Conservation (phyloP, 2,888 invertebrate genomes). For the Stomorhina lunata region DNA sequence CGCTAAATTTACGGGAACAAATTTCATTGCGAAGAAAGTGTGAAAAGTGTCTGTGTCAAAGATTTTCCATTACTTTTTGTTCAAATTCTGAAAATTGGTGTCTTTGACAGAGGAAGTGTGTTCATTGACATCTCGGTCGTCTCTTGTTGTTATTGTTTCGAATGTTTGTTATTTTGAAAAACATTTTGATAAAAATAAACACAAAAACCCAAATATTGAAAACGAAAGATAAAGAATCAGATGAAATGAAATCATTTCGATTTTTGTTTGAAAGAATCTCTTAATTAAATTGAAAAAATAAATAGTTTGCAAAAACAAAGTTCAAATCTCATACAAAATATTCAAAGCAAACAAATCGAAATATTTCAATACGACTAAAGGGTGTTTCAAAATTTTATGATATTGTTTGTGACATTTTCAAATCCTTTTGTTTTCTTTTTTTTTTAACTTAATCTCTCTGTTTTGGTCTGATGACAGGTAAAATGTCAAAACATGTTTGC, state of each 20-base stretch:
- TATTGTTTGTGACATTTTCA: not conserved
- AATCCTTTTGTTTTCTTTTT: conserved; percentile 7
- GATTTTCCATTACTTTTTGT: not conserved
- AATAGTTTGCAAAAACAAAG: conserved; percentile 2
- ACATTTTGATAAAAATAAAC: conserved; percentile 30
- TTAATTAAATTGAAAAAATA: conserved; percentile 1
- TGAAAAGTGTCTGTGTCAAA: conserved; percentile 24
- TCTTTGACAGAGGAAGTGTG: conserved; percentile 48
- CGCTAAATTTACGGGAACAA: conserved; percentile 2
- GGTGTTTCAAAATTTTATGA: not conserved
- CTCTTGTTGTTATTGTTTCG: conserved; percentile 34
- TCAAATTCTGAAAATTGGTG: not conserved
- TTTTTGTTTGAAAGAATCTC: conserved; percentile 10
- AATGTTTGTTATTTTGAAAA: conserved; percentile 17
- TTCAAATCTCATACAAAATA: not conserved
- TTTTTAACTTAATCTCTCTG: not conserved
- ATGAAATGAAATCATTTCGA: not conserved
- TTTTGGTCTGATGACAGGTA: conserved; percentile 3
- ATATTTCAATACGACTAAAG: not conserved
- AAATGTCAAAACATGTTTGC: conserved; percentile 28
- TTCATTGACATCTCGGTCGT: conserved; percentile 60
- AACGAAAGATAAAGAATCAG: not conserved
- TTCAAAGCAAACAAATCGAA: not conserved
- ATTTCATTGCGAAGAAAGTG: conserved; percentile 35
- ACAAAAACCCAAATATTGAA: not conserved